These are phyloP conservation scores for Rhabdomys dilectus DNA, from an alignment of 2,113 vertebrate species.

Conservation along the genomic window DNA sequence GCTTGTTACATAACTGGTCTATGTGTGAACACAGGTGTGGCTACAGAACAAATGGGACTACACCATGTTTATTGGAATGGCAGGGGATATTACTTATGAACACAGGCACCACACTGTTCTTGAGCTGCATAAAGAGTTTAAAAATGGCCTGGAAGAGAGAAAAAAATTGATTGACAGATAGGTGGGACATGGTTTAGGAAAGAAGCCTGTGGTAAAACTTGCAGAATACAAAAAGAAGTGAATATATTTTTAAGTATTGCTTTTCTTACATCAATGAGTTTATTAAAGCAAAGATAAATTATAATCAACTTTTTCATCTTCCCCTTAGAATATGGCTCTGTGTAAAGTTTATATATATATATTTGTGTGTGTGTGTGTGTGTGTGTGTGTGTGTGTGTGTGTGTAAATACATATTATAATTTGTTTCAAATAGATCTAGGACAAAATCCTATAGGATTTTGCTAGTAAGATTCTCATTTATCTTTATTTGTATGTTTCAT, in stretches of 20 bases:
- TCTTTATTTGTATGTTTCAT: conserved; percentile 12
- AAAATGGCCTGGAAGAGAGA: too few relatives aligned
- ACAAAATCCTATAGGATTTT: not conserved
- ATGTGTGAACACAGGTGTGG: not conserved
- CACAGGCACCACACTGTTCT: not conserved
- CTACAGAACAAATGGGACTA: not conserved
- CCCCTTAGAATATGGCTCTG: not conserved
- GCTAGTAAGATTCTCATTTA: not conserved
- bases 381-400: not conserved
- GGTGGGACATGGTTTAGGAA: not conserved
- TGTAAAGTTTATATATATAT: not conserved
- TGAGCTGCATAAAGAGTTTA: not conserved
- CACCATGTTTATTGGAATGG: not conserved
- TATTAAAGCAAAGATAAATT: conserved; percentile 4
- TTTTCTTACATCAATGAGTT: not conserved
- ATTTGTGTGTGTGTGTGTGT: not conserved
- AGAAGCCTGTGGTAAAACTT: not conserved
- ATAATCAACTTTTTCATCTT: not conserved
- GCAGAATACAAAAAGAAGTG: not conserved
- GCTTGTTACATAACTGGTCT: not conserved
- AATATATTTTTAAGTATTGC: not conserved
- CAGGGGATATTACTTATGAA: not conserved
- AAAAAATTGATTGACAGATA: not conserved
- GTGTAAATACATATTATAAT: not conserved
- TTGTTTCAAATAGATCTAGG: not conserved